Evolutionary conservation across 2,888 invertebrate species (phyloP), one percentile per base, ranked within the genome.

Genomic region (Epinotia brunnichana): DNA sequence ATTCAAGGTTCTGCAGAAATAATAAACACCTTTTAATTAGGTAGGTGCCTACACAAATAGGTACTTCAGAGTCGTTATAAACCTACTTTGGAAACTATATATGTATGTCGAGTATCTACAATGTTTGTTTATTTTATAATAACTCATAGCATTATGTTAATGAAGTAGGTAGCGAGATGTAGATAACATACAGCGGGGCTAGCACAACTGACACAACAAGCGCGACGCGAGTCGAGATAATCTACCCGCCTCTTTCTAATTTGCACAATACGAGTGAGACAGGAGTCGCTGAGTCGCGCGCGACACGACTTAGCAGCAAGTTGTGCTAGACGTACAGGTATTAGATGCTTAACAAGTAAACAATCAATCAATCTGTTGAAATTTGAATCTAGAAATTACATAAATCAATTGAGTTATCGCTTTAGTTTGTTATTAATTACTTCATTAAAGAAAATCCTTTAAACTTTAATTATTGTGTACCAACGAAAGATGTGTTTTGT

Each of bases 1-100:
- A 59, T 64, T 41, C 59, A 70, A 70, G 70, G 67, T 35, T 60
- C 54, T 41, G 24, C 24, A 21, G 21, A 7, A 44, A 61, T 44
- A 61, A 17, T 53, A 11, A 53, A 9, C 53, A 11, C 19, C 53
- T 3, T 53, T 53, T 53, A 35, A 35, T 35, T 53, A 10, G n/a
- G n/a, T n/a, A n/a, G n/a, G n/a, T n/a, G n/a, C n/a, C n/a, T n/a
- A 17, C 53, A n/a, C n/a, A n/a, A n/a, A n/a, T 51, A 51, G 11
- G 41, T 35, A 35, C 35, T 35, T 35, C 35, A 35, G 29, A 29
- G 35, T 35, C 29, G 5, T 5, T 0, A 29, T 7, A 29, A 29
- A 29, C 29, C 29, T 29, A 0, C 2, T 24, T 53, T 53, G 17
- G 53, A 19, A 9, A 51, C 19, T 4, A 5, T 17, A n/a, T n/a